Percentiles rank a stretch among this genome's conserved stretches.
These are phyloP conservation scores for Brenthis daphne DNA, from an alignment of 2,888 invertebrate genomes.

Conservation along the genomic window DNA sequence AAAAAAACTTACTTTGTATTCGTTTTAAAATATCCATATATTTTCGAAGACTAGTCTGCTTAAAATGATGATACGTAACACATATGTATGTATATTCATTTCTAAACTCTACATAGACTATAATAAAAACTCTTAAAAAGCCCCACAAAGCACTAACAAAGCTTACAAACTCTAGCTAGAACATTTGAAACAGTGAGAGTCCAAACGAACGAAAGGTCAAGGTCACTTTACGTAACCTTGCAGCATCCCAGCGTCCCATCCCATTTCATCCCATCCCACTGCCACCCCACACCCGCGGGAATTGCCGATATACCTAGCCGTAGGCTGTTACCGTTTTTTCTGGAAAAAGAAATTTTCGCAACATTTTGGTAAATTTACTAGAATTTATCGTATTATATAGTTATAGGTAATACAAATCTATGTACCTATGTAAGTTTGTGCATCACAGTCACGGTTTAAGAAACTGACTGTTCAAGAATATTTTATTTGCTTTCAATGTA, in stretches of 20 bases:
- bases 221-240: slow-evolving; percentile 50
- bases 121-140: slow-evolving; percentile 12
- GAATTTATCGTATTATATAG: not conserved
- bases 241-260: slow-evolving; percentile 47
- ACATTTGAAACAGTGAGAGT: slow-evolving; percentile 17
- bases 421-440: no score
- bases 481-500: not conserved
- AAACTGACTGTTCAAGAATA: not conserved
- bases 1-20: no score
- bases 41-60: no score
- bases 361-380: not conserved
- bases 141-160: slow-evolving; percentile 4
- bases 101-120: not conserved
- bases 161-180: slow-evolving; percentile 11
- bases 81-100: not conserved
- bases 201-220: slow-evolving; percentile 48
- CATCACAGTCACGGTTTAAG: no score
- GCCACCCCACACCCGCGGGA: not conserved
- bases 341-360: not conserved
- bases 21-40: no score
- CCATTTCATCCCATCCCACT: not conserved
- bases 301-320: slow-evolving; percentile 2
- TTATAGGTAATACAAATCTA: no score
- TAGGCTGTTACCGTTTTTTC: not conserved
- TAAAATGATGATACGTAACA: not conserved